Percentiles rank a stretch among this genome's conserved stretches.
Evolutionary conservation across 2,888 invertebrate species (phyloP).

Genomic region (Epistrophe grossulariae): DNA sequence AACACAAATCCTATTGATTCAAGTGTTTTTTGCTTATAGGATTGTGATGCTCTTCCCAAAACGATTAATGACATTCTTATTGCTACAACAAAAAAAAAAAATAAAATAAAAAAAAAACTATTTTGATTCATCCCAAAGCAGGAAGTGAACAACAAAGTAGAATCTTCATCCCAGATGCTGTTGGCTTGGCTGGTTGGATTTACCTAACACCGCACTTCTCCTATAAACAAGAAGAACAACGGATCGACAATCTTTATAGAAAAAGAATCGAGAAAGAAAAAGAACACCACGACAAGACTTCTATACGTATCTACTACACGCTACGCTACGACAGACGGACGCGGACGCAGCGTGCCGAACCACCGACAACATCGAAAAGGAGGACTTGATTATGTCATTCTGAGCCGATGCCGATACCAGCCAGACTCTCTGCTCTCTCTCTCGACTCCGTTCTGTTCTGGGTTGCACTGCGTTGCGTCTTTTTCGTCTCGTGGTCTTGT

Average conservation of each 20-base stretch:
- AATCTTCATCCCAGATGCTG: conserved; percentile 62
- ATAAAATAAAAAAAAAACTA: conserved; percentile 37
- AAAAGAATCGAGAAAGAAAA: conserved; percentile 29
- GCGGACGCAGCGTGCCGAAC: conserved; percentile 25
- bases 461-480: neutral
- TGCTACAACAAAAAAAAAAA: conserved; percentile 30
- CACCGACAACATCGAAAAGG: conserved; percentile 64
- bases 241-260: conserved; percentile 15
- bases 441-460: neutral
- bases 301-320: conserved; percentile 2
- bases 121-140: conserved; percentile 62
- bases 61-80: conserved; percentile 46
- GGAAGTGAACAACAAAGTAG: conserved; percentile 69
- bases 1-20: conserved; percentile 7
- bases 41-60: conserved; percentile 20
- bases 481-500: conserved; percentile 5
- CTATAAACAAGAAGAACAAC: conserved; percentile 51
- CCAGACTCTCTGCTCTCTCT: conserved; percentile 9
- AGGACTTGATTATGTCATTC: conserved; percentile 76
- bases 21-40: neutral
- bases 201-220: conserved; percentile 67
- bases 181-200: conserved; percentile 23
- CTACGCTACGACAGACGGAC: neutral
- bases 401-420: conserved; percentile 53
- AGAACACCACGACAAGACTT: conserved; percentile 44